Percentiles rank a stretch among this genome's conserved stretches.
These are phyloP conservation scores for Euleptes europaea DNA, from an alignment of 2,113 vertebrate species.

Conservation along the genomic window DNA sequence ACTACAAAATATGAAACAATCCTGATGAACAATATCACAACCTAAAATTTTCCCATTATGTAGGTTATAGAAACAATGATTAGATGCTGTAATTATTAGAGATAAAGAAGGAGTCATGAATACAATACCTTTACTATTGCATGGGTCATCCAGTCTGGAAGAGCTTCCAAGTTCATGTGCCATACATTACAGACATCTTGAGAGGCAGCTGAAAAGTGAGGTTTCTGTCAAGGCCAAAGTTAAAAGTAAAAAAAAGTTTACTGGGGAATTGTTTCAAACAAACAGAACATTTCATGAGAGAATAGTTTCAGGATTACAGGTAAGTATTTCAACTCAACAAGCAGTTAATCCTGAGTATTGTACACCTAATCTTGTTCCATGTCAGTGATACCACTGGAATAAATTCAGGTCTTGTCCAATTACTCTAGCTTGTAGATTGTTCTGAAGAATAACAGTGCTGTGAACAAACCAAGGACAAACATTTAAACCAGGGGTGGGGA, in stretches of 20 bases:
- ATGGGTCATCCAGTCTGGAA: constrained; percentile 84
- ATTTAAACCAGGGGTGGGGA: too few species aligned
- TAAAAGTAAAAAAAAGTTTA: too few species aligned
- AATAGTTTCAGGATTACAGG: not conserved
- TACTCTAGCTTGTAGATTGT: not conserved
- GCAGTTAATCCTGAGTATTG: not conserved
- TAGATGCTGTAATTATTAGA: not conserved
- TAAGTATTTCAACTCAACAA: not conserved
- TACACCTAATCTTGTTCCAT: not conserved
- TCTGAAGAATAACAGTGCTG: not conserved
- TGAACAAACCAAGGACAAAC: not conserved
- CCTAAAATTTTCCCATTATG: not conserved
- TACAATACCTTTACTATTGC: constrained; percentile 78
- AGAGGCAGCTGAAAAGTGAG: constrained; percentile 35
- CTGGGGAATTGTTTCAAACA: not conserved
- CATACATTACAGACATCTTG: constrained; percentile 75
- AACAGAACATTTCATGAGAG: not conserved
- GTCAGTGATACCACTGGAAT: not conserved
- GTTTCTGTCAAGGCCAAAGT: not conserved
- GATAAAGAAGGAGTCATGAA: not conserved
- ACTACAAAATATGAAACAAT: not conserved
- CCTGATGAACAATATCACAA: not conserved
- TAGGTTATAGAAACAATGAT: not conserved
- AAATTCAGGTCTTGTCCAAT: not conserved
- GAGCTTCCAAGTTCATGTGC: constrained; percentile 79